Evolutionary conservation across 1,140 invertebrate species (phyloP).

Genomic region (Nomia melanderi): DNA sequence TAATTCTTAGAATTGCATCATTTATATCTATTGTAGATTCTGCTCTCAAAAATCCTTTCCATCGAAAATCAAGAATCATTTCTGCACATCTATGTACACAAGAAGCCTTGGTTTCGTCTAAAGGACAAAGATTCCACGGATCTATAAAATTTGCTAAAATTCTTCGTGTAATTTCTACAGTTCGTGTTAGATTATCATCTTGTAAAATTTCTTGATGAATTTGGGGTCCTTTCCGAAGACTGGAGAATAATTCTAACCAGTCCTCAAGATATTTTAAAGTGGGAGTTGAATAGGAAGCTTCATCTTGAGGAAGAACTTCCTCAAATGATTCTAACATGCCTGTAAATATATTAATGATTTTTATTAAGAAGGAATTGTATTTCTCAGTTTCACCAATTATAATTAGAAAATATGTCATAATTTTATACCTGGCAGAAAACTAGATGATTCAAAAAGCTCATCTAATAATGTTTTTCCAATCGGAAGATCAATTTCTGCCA

Average conservation of each 20-base stretch:
- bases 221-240: constrained; percentile 17
- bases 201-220: constrained; percentile 31
- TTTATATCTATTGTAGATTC: constrained; percentile 17
- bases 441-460: constrained; percentile 34
- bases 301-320: constrained; percentile 30
- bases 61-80: constrained; percentile 36
- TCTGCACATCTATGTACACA: constrained; percentile 35
- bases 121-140: constrained; percentile 28
- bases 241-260: constrained; percentile 30
- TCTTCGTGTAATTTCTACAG: constrained; percentile 28
- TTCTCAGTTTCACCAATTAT: too few species aligned
- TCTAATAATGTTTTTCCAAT: constrained; percentile 23
- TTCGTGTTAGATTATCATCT: constrained; percentile 27
- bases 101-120: constrained; percentile 27
- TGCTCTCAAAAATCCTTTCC: constrained; percentile 22
- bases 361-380: neutral
- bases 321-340: constrained; percentile 45
- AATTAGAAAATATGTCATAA: neutral
- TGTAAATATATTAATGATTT: constrained; percentile 4
- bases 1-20: constrained; percentile 24
- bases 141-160: constrained; percentile 31
- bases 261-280: constrained; percentile 40
- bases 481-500: constrained; percentile 45
- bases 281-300: neutral
- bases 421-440: constrained; percentile 19